A percentile compares a stretch with the other conserved stretches of the same genome.
Conservation (phyloP, 1,140 invertebrate species). For the Achroia grisella region DNA sequence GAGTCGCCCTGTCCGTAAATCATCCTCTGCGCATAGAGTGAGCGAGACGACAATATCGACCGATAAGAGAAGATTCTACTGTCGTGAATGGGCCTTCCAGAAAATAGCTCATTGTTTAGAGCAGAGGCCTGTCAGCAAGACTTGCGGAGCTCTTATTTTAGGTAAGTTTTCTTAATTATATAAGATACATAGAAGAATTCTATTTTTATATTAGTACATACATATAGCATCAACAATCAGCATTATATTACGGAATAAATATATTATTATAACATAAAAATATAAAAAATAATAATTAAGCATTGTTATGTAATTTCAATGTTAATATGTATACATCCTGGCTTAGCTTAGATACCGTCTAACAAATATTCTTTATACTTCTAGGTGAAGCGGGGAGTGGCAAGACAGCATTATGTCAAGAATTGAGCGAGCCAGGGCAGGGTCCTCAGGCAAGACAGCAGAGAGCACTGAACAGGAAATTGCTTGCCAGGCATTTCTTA, state of each 20-base stretch:
- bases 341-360: no score
- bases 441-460: conserved; percentile 80
- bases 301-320: no score
- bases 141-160: conserved; percentile 87
- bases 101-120: conserved; percentile 95
- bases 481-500: conserved; percentile 89
- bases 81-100: conserved; percentile 94
- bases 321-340: conserved; percentile 2
- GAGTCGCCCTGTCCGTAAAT: conserved; percentile 54
- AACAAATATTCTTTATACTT: conserved; percentile 3
- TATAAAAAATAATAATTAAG: no score
- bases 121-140: conserved; percentile 83
- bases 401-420: conserved; percentile 88
- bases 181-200: no score
- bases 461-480: conserved; percentile 81
- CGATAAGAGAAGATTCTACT: conserved; percentile 64
- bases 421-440: conserved; percentile 83
- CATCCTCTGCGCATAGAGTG: conserved; percentile 51
- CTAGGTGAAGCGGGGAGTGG: conserved; percentile 90
- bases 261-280: no score
- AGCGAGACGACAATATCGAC: conserved; percentile 42
- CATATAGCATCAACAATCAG: no score
- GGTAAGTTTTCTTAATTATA: conserved; percentile 64
- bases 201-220: no score
- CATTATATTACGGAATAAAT: no score